Evolutionary conservation across 1,140 invertebrate genomes (phyloP).

Genomic region (Pseudoatta argentina): DNA sequence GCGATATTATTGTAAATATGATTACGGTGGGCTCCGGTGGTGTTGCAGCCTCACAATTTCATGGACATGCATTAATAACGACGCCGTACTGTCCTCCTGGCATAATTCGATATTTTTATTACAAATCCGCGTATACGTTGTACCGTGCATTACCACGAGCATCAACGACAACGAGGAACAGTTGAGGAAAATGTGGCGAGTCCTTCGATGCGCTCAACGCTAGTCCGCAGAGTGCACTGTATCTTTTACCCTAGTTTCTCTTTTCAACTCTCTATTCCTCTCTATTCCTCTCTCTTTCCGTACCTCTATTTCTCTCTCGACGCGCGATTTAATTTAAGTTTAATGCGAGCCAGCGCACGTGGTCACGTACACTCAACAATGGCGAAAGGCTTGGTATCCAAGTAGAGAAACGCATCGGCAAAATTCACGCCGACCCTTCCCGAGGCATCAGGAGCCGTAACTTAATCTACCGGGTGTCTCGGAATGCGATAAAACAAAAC

Average conservation of each 20-base stretch:
- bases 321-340: slow-evolving; percentile 61
- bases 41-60: slow-evolving; percentile 33
- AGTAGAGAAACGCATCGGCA: slow-evolving; percentile 57
- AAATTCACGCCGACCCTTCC: slow-evolving; percentile 51
- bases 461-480: slow-evolving; percentile 47
- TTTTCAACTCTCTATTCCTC: slow-evolving; percentile 15
- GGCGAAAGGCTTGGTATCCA: slow-evolving; percentile 44
- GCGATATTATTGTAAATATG: slow-evolving; percentile 26
- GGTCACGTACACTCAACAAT: slow-evolving; percentile 59
- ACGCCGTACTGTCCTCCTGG: slow-evolving; percentile 14
- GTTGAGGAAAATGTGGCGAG: slow-evolving; percentile 24
- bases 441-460: not conserved
- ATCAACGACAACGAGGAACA: slow-evolving; percentile 38
- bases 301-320: slow-evolving; percentile 23
- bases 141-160: slow-evolving; percentile 16
- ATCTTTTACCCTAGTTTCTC: slow-evolving; percentile 33
- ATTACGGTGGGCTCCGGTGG: slow-evolving; percentile 4
- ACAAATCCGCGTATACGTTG: slow-evolving; percentile 20
- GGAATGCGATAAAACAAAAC: not conserved
- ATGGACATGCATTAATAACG: slow-evolving; percentile 46
- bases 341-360: slow-evolving; percentile 54
- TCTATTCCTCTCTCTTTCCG: not conserved
- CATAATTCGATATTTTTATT: slow-evolving; percentile 54
- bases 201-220: slow-evolving; percentile 41
- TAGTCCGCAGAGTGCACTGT: slow-evolving; percentile 26